These are phyloP conservation scores for Acridotheres tristis DNA, from an alignment of 2,797 vertebrate species.

Conservation along the genomic window DNA sequence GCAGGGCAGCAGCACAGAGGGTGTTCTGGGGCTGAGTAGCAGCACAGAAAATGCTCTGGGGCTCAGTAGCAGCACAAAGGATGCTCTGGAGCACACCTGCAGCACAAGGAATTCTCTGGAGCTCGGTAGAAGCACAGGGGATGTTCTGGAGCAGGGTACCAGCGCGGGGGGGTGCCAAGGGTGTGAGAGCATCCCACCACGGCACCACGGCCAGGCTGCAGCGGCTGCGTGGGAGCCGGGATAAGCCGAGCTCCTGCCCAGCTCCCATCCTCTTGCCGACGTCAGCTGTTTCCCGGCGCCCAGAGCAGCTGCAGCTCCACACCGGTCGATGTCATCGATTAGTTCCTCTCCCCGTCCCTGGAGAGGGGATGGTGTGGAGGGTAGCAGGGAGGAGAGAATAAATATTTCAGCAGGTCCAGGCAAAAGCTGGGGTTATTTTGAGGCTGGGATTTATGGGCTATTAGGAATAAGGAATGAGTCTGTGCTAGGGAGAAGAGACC, in stretches of 20 bases:
- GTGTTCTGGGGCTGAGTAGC: not conserved
- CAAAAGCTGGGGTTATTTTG: slow-evolving; percentile 62
- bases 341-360: slow-evolving; percentile 19
- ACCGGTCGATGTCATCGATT: slow-evolving; percentile 52
- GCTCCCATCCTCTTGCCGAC: slow-evolving; percentile 1
- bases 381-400: not conserved
- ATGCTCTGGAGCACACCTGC: not conserved
- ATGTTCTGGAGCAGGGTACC: not conserved
- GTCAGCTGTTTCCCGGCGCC: slow-evolving; percentile 16
- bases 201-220: not conserved
- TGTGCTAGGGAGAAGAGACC: slow-evolving; percentile 23
- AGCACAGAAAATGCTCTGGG: too few species aligned
- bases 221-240: not conserved
- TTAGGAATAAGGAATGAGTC: slow-evolving; percentile 59
- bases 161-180: rapidly evolving
- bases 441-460: slow-evolving; percentile 63
- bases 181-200: rapidly evolving
- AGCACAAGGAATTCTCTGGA: not conserved
- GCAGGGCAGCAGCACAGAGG: not conserved
- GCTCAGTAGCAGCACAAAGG: rapidly evolving
- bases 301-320: slow-evolving; percentile 32
- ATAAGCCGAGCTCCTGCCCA: not conserved
- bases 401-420: slow-evolving; percentile 67
- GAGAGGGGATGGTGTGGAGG: not conserved
- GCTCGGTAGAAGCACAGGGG: rapidly evolving